phyloP scores from a whole-genome alignment of 2,888 invertebrate species.

The Beris morrisii region DNA sequence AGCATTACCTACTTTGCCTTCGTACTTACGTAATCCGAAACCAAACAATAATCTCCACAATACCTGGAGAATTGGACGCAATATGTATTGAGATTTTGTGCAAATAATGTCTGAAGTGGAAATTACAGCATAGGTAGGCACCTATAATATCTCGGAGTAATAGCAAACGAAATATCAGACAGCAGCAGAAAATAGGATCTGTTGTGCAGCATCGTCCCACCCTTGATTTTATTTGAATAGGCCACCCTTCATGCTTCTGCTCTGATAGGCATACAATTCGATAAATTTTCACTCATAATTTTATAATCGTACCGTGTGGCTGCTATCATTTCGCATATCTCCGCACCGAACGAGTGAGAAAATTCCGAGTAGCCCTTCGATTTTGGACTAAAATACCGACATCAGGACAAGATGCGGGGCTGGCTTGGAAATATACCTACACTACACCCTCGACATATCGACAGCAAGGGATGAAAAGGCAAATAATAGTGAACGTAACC shows the following conservation, averaged over 20 bases:
- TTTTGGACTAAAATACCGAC: neutral
- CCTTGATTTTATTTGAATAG: conserved; percentile 19
- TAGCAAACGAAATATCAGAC: too few relatives aligned
- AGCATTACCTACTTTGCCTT: too few relatives aligned
- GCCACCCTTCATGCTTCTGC: conserved; percentile 4
- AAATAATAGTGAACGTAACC: conserved; percentile 17
- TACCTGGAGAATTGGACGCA: conserved; percentile 15
- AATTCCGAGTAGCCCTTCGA: conserved; percentile 10
- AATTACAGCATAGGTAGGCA: neutral
- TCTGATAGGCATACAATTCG: neutral
- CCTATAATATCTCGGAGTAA: too few relatives aligned
- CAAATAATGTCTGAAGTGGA: conserved; percentile 19
- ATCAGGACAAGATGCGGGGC: too few relatives aligned
- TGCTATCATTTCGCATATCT: conserved; percentile 1
- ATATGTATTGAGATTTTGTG: conserved; percentile 33
- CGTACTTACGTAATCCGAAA: too few relatives aligned
- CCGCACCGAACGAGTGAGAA: neutral
- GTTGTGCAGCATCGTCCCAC: conserved; percentile 2
- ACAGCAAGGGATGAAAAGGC: conserved; percentile 7
- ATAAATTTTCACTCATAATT: too few relatives aligned
- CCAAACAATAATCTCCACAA: too few relatives aligned
- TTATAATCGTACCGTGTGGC: neutral
- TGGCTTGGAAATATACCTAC: neutral
- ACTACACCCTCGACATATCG: conserved; percentile 12
- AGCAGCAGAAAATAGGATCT: too few relatives aligned